Percentiles rank a stretch among this genome's conserved stretches.
Evolutionary conservation across 2,113 vertebrate genomes (phyloP).

Genomic region (Pluvialis apricaria): DNA sequence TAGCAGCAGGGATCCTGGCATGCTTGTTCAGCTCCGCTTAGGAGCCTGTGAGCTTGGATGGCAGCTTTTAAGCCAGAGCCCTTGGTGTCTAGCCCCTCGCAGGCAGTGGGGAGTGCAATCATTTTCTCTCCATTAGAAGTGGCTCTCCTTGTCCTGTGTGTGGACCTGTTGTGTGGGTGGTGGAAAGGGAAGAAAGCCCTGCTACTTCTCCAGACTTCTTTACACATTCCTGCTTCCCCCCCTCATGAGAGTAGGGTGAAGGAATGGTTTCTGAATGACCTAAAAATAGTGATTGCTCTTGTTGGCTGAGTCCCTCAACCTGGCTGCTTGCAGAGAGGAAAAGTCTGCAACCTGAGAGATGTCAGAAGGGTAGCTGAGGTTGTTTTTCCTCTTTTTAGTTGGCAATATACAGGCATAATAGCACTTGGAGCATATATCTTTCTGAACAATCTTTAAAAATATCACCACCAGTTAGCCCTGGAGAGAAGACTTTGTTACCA

Average conservation of each 20-base stretch:
- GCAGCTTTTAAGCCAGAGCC: background rate
- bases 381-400: background rate
- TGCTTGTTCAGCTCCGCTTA: background rate
- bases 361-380: background rate
- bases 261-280: background rate
- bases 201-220: background rate
- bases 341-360: background rate
- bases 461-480: background rate
- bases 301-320: background rate
- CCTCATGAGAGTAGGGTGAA: background rate
- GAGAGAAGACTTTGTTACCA: background rate
- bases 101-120: background rate
- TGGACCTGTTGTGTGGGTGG: background rate
- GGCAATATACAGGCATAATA: background rate
- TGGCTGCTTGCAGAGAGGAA: background rate
- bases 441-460: background rate
- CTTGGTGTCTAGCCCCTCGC: background rate
- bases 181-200: background rate
- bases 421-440: background rate
- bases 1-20: background rate
- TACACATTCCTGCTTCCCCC: background rate
- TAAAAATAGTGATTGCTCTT: background rate
- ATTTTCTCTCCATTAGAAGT: background rate
- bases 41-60: background rate
- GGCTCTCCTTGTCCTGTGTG: fast-evolving